Base-by-base conservation (phyloP, 64 coral and sea anemone genomes). In the Pocillopora damicornis region DNA sequence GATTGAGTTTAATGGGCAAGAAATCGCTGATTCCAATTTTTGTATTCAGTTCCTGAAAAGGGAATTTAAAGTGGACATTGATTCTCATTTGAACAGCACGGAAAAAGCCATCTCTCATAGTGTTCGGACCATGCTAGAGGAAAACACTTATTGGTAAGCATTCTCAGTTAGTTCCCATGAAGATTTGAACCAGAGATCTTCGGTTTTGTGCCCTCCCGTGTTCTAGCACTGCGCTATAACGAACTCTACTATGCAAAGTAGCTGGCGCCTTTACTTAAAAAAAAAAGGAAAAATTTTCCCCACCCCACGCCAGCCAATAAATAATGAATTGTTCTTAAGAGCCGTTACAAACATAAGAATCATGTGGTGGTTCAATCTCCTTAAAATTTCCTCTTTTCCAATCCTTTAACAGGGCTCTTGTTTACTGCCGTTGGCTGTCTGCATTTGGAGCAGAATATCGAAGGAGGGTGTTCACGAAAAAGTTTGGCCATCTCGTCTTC, bases 21-120 rank as follows among this genome's bases (percentile, higher is more conserved):
- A 64, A n/a, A 15, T 91, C 36, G 75, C 89, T 13, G 89, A 91
- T 71, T 91, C 89, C 13, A 85, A 91, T 36, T 91, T 91, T 61
- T 86, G 89, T 60, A 91, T 91, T 23, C 37, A 73, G 62, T 86
- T 77, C 73, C 64, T 91, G 7, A 91, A 16, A 67, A 77, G 72
- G 22, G 89, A 91, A 56, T 91, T 91, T 59, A 20, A 74, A 25
- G 82, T 91, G 16, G 89, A 91, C 61, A 36, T 91, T 64, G 89
- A 91, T 72, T 75, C 82, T 16, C 81, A 86, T 76, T 76, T 91
- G 75, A 86, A 16, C 60, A 18, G 1, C 37, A 83, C 65, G 15
- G 64, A 91, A 22, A 91, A 84, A 30, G 89, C 81, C 60, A 37
- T 86, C 22, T 81, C 81, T n/a, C 82, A 73, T n/a, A 30, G 58